Evolutionary conservation across 2,888 invertebrate genomes (phyloP).

Genomic region (Onthophagus sagittarius): DNA sequence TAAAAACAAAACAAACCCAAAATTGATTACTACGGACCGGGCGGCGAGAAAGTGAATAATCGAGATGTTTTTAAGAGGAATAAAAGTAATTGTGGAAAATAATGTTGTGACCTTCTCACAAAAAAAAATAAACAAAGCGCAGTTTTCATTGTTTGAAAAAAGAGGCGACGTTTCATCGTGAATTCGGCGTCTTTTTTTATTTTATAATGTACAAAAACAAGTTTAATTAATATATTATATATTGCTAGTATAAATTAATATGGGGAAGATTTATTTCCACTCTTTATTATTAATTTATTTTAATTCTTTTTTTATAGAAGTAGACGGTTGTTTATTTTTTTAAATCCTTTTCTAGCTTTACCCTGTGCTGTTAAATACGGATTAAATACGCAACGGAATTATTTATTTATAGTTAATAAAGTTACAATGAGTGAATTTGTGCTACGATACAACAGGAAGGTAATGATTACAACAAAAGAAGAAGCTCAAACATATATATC

Average conservation of each 20-base stretch:
- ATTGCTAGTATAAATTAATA: constrained; percentile 21
- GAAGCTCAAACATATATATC: too few species aligned
- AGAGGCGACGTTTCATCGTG: constrained; percentile 4
- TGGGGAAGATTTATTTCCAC: neutral
- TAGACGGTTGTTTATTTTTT: neutral
- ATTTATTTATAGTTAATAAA: too few species aligned
- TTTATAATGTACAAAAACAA: constrained; percentile 26
- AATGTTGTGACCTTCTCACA: neutral
- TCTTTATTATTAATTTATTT: constrained; percentile 1
- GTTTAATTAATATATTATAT: constrained; percentile 26
- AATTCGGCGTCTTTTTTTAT: constrained; percentile 21
- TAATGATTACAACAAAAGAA: too few species aligned
- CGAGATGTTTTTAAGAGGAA: constrained; percentile 20
- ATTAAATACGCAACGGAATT: too few species aligned
- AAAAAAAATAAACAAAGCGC: neutral
- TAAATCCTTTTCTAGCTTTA: too few species aligned
- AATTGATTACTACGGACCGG: constrained; percentile 17
- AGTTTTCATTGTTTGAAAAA: constrained; percentile 8
- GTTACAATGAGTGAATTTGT: too few species aligned
- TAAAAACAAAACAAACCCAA: constrained; percentile 16
- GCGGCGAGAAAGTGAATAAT: constrained; percentile 16
- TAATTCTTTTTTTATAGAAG: neutral
- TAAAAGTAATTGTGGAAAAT: constrained; percentile 13
- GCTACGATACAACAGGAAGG: too few species aligned
- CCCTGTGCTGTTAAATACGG: too few species aligned